Base-by-base conservation (phyloP, 1,140 invertebrate species). In the Polypedilum pembai region DNA sequence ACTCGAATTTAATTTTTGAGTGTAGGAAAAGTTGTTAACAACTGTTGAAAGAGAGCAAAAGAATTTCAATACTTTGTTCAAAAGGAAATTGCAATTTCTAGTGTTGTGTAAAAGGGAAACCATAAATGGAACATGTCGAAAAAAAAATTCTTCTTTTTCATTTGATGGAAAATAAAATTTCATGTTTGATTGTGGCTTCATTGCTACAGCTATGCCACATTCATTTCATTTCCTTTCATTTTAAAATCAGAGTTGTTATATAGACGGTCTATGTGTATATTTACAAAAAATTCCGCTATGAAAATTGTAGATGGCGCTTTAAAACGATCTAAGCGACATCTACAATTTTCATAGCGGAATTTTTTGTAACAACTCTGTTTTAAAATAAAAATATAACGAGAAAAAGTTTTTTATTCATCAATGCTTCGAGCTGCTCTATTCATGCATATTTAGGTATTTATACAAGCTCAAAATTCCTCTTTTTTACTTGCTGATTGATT, bases 401-500 rank as follows among this genome's bases (percentile, higher is more conserved):
- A n/a, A n/a, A n/a, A n/a, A n/a, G n/a, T n/a, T 17, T 15, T 56
- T 56, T 1, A 12, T 56, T 17, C 8, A 17, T 17, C n/a, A 8
- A 56, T 56, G 45, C 45, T 33, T 33, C 5, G 24, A 33, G 24
- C 5, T 33, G 24, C 24, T 33, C 5, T 33, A 33, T 33, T 33
- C 24, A 33, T 33, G 24, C 24, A 33, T 33, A 33, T 33, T 33
- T 5, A 33, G 24, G 24, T n/a, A n/a, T n/a, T n/a, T n/a, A n/a
- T n/a, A n/a, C n/a, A n/a, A n/a, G n/a, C n/a, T n/a, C 24, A 33
- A 33, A 33, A 33, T 33, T 33, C 15, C 15, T 56, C 15, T 12
- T 56, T 12, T 56, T 56, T 56, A 1, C n/a, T 8, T 69, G n/a
- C 65, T 69, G 65, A 69, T 69, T 69, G 65, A 69, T 69, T 69